Conservation (phyloP, 2,797 vertebrate genomes). For the Alcedo atthis region DNA sequence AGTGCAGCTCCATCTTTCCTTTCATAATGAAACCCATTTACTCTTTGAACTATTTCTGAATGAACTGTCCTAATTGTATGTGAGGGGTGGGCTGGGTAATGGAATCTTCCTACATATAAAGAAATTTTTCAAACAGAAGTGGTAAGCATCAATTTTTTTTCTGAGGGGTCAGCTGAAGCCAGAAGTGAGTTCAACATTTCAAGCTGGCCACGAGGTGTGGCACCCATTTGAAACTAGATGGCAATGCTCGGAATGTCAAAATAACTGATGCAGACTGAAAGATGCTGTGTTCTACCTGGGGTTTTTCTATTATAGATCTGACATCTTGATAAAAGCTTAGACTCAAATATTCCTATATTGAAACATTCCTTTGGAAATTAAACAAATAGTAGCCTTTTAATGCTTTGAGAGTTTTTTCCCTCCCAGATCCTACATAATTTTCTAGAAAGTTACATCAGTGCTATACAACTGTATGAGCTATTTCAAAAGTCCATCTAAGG, state of each 20-base stretch:
- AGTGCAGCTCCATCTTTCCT: not conserved
- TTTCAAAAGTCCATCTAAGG: not conserved
- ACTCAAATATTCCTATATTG: not conserved
- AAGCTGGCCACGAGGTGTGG: conserved; percentile 21
- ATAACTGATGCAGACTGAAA: not conserved
- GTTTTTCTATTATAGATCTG: conserved; percentile 24
- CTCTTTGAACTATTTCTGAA: not conserved
- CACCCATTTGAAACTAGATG: not conserved
- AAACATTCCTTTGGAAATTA: conserved; percentile 31
- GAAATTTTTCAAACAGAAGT: not conserved
- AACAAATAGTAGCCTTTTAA: not conserved
- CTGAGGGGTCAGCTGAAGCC: not conserved
- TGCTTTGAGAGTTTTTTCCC: not conserved
- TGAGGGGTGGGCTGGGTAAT: not conserved
- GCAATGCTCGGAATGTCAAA: conserved; percentile 32
- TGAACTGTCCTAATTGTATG: rapidly evolving
- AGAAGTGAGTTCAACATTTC: not conserved
- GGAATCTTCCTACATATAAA: not conserved
- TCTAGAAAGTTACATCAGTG: not conserved
- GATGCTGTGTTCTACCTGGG: not conserved
- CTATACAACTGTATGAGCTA: not conserved
- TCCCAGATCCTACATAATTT: not conserved
- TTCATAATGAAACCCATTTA: not conserved
- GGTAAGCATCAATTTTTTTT: conserved; percentile 15
- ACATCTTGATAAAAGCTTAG: conserved; percentile 5